Percentiles rank a stretch among this genome's conserved stretches.
Conservation (phyloP, 1,140 invertebrate genomes). For the Steinernema feltiae region DNA sequence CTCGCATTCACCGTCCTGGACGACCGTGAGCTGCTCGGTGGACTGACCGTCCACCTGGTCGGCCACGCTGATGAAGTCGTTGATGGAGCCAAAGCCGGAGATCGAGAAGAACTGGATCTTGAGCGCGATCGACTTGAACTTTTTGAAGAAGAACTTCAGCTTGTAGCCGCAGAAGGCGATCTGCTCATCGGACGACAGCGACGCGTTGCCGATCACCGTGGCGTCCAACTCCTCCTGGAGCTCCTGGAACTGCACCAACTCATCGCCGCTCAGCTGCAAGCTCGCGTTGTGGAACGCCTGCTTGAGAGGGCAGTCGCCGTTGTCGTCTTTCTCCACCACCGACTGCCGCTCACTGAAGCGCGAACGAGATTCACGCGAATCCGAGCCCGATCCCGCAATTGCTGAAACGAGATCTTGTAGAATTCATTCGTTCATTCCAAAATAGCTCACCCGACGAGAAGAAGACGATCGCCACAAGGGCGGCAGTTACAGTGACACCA, state of each 20-base stretch:
- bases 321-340: not conserved
- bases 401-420: too few species aligned
- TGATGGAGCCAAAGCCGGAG: not conserved
- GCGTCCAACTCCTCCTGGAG: not conserved
- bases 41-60: not conserved
- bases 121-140: not conserved
- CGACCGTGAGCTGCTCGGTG: not conserved
- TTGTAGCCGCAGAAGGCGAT: constrained; percentile 1
- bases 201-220: not conserved
- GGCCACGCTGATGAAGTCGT: not conserved
- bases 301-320: not conserved
- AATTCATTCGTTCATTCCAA: too few species aligned
- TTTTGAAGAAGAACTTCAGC: not conserved
- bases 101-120: not conserved
- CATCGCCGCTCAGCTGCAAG: not conserved
- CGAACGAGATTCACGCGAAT: not conserved
- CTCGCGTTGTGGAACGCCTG: not conserved
- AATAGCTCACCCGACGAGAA: too few species aligned
- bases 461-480: too few species aligned
- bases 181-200: not conserved
- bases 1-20: not conserved
- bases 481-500: too few species aligned
- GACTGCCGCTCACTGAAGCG: not conserved
- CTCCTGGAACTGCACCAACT: not conserved
- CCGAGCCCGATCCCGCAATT: not conserved